Conservation (phyloP, 2,797 vertebrate genomes). For the Phaenicophaeus curvirostris region DNA sequence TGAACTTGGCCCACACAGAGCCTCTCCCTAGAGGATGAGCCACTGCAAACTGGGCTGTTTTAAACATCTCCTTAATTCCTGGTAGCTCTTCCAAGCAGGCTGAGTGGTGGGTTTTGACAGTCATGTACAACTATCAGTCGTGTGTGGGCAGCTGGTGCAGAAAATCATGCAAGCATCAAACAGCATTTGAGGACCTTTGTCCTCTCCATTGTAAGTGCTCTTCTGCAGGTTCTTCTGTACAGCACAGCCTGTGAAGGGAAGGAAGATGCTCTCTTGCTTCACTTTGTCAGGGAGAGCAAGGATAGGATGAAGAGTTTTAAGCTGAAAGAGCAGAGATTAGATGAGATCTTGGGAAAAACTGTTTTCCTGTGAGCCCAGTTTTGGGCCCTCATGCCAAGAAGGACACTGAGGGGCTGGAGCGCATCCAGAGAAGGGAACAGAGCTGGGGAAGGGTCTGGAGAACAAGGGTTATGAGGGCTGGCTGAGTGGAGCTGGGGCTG, state of each 20-base stretch:
- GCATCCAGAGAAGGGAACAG: too few relatives aligned
- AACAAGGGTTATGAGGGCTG: too few relatives aligned
- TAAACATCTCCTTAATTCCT: neutral
- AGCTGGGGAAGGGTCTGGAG: too few relatives aligned
- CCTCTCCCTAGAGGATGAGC: neutral
- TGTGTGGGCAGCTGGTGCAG: neutral
- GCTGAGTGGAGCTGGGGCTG: too few relatives aligned
- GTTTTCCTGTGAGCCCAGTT: too few relatives aligned
- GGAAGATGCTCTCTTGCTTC: neutral
- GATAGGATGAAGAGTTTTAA: too few relatives aligned
- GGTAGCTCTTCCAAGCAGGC: neutral
- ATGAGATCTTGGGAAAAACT: too few relatives aligned
- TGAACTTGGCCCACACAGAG: neutral
- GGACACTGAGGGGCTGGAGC: too few relatives aligned
- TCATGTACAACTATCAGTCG: rapidly evolving
- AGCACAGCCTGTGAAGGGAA: neutral
- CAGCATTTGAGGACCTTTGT: neutral
- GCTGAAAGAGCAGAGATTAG: too few relatives aligned
- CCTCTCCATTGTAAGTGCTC: neutral
- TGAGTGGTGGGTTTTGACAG: neutral
- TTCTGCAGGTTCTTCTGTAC: neutral
- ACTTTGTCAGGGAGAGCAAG: too few relatives aligned
- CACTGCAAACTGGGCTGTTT: neutral
- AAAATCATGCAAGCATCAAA: neutral
- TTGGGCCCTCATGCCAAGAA: too few relatives aligned